Conservation (phyloP, 1,140 invertebrate genomes). For the Heliothis subflexa region DNA sequence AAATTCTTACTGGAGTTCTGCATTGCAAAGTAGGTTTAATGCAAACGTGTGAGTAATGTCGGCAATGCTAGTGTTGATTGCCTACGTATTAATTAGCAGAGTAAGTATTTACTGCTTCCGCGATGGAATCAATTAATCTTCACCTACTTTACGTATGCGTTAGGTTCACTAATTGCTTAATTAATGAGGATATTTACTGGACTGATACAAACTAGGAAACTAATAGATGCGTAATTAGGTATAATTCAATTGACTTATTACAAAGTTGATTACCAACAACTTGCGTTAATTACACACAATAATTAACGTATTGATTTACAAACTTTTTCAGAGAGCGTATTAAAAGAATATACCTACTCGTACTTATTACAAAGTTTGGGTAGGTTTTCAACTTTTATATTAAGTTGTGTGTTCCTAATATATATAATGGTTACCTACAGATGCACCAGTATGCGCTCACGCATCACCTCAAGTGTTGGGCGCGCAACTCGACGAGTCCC, state of each 20-base stretch:
- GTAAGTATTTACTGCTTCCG: constrained; percentile 19
- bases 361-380: too few relatives aligned
- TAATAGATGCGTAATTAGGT: too few relatives aligned
- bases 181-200: not conserved
- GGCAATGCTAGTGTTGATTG: constrained; percentile 28
- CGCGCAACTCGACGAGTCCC: constrained; percentile 93
- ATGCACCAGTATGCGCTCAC: constrained; percentile 92
- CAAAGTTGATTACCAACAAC: too few relatives aligned
- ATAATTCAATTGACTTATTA: too few relatives aligned
- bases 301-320: too few relatives aligned
- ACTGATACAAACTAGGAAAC: not conserved
- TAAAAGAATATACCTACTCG: too few relatives aligned
- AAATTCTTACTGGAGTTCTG: constrained; percentile 31
- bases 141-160: not conserved
- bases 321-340: too few relatives aligned
- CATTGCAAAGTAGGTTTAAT: constrained; percentile 17
- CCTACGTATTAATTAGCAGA: constrained; percentile 13
- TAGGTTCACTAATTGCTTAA: constrained; percentile 15
- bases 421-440: constrained; percentile 79
- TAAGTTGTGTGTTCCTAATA: not conserved
- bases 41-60: constrained; percentile 16
- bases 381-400: not conserved
- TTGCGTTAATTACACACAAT: too few relatives aligned
- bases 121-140: constrained; percentile 37
- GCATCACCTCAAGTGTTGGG: constrained; percentile 91